Percentiles rank a stretch among this genome's conserved stretches.
These are phyloP conservation scores for Uromys caudimaculatus DNA, from an alignment of 2,797 vertebrate genomes.

Conservation along the genomic window DNA sequence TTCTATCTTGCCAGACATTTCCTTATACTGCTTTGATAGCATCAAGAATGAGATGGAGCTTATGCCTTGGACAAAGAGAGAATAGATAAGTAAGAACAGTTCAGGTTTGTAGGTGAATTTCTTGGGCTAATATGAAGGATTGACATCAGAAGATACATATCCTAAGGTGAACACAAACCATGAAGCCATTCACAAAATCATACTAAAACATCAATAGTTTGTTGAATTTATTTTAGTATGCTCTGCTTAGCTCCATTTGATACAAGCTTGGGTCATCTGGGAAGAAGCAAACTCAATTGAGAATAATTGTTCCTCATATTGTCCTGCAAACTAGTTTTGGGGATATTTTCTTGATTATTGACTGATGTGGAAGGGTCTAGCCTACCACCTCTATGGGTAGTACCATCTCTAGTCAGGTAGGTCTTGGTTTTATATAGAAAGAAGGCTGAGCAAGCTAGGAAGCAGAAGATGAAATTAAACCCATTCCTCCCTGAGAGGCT, in stretches of 20 bases:
- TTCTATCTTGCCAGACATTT: not conserved
- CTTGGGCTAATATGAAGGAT: not conserved
- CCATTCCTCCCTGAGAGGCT: too few relatives aligned
- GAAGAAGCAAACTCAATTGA: not conserved
- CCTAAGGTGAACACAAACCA: constrained; percentile 60
- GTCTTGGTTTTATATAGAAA: not conserved
- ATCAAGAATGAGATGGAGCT: not conserved
- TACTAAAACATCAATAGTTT: constrained; percentile 81
- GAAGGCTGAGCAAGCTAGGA: not conserved
- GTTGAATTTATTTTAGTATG: constrained; percentile 74
- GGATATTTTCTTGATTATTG: not conserved
- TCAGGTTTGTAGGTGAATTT: not conserved
- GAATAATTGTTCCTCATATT: not conserved
- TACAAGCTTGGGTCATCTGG: not conserved
- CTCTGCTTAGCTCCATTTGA: not conserved
- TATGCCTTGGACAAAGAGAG: not conserved
- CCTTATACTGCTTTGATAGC: not conserved
- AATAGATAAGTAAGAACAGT: not conserved
- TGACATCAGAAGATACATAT: not conserved
- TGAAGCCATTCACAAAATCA: constrained; percentile 71
- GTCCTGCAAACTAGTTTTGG: not conserved
- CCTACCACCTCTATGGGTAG: not conserved
- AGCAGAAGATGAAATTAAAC: not conserved
- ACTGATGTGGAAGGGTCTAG: not conserved
- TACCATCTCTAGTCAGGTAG: not conserved